A percentile compares a stretch with the other conserved stretches of the same genome.
Conservation (phyloP, 2,888 invertebrate genomes). For the Sericinus montela region DNA sequence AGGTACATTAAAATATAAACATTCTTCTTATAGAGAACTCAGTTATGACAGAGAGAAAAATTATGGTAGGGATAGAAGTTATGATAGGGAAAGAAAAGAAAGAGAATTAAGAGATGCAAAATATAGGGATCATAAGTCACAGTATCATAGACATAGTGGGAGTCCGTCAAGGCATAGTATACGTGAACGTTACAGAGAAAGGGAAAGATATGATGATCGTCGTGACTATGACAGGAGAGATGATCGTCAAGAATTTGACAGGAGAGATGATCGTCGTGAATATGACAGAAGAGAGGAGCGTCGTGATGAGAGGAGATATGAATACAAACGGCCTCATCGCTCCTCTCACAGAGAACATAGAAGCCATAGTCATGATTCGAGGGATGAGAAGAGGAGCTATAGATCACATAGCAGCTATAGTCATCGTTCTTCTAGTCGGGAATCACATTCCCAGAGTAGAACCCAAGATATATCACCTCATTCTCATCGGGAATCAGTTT, state of each 20-base stretch:
- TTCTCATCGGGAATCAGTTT: constrained; percentile 30
- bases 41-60: constrained; percentile 13
- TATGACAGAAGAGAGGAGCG: constrained; percentile 31
- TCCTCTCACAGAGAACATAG: constrained; percentile 36
- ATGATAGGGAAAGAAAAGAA: constrained; percentile 27
- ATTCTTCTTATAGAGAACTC: constrained; percentile 34
- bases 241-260: constrained; percentile 26
- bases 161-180: constrained; percentile 41
- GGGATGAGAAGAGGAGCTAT: constrained; percentile 29
- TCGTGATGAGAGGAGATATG: constrained; percentile 29
- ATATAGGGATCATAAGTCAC: constrained; percentile 28
- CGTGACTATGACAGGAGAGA: constrained; percentile 37
- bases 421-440: constrained; percentile 32
- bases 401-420: constrained; percentile 44
- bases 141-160: constrained; percentile 37
- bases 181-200: constrained; percentile 35
- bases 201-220: constrained; percentile 27
- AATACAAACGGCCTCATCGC: constrained; percentile 38
- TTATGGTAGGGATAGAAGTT: constrained; percentile 28
- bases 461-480: constrained; percentile 35
- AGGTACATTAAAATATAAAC: constrained; percentile 28
- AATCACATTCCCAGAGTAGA: constrained; percentile 30
- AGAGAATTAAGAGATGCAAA: constrained; percentile 30
- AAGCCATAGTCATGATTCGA: constrained; percentile 37
- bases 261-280: constrained; percentile 31